Percentiles rank a stretch among this genome's conserved stretches.
Evolutionary conservation across 2,888 invertebrate genomes (phyloP).

Genomic region (Drosophila anceps): DNA sequence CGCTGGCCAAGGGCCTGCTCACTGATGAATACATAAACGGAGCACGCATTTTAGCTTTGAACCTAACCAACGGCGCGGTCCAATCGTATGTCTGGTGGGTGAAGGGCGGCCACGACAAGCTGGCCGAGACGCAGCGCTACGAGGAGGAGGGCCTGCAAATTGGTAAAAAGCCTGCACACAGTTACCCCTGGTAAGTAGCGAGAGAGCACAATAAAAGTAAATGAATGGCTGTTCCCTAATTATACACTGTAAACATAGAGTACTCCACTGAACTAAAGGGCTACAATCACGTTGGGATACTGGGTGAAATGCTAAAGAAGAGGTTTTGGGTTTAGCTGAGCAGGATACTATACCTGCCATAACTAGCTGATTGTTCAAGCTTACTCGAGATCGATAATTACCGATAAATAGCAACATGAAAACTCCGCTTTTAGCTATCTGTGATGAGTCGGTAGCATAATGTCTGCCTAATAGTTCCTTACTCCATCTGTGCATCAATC

Average conservation of each 20-base stretch:
- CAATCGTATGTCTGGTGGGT: conserved; percentile 88
- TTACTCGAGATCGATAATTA: too few species aligned
- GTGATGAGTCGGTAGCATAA: too few species aligned
- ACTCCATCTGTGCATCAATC: too few species aligned
- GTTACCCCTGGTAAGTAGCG: conserved; percentile 90
- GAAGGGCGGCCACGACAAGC: conserved; percentile 82
- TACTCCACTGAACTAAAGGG: neutral
- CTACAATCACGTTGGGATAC: neutral
- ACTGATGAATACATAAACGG: conserved; percentile 87
- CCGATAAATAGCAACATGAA: too few species aligned
- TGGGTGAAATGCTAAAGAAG: neutral
- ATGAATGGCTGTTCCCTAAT: neutral
- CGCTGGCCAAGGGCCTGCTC: conserved; percentile 90
- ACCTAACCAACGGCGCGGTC: conserved; percentile 87
- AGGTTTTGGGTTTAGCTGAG: neutral
- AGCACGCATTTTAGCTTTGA: conserved; percentile 88
- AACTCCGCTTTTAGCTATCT: too few species aligned
- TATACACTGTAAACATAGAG: neutral
- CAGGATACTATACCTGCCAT: neutral
- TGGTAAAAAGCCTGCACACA: conserved; percentile 89
- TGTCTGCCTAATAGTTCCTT: too few species aligned
- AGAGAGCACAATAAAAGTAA: neutral
- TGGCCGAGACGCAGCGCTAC: conserved; percentile 86
- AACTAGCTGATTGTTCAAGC: neutral
- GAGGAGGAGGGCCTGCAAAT: conserved; percentile 87